phyloP scores from a whole-genome alignment of 1,140 invertebrate genomes.

The Scaptomyza hsui region DNA sequence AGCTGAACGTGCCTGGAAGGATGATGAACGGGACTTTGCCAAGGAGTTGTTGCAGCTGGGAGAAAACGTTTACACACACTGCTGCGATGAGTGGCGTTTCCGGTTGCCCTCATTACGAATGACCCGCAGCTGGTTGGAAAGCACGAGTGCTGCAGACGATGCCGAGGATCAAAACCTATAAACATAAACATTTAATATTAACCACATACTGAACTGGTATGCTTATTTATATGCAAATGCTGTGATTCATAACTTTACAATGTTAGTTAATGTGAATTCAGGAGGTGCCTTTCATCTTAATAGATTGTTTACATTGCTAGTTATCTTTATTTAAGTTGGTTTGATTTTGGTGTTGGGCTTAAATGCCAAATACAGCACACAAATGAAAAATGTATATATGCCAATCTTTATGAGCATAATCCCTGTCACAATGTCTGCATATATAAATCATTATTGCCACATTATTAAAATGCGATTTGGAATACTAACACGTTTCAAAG shows the following conservation, averaged over 20 bases:
- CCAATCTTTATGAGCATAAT: conserved; percentile 40
- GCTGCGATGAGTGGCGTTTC: conserved; percentile 77
- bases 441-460: conserved; percentile 22
- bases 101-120: conserved; percentile 61
- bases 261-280: neutral
- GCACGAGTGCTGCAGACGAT: neutral
- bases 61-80: conserved; percentile 63
- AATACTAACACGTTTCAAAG: conserved; percentile 12
- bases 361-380: conserved; percentile 40
- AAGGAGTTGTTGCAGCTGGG: conserved; percentile 68
- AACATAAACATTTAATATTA: neutral
- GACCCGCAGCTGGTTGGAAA: conserved; percentile 52
- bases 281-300: conserved; percentile 1
- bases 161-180: conserved; percentile 42
- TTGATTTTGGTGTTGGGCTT: conserved; percentile 27
- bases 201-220: no score
- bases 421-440: neutral
- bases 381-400: conserved; percentile 18
- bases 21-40: conserved; percentile 67
- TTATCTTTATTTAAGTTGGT: conserved; percentile 20
- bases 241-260: neutral
- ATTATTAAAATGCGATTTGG: conserved; percentile 23
- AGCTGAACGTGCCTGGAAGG: conserved; percentile 66
- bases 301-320: neutral
- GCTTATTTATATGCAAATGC: neutral